Evolutionary conservation across 2,888 invertebrate species (phyloP), one percentile per base, ranked within the genome.

Genomic region (Scaptodrosophila latifasciaeformis): DNA sequence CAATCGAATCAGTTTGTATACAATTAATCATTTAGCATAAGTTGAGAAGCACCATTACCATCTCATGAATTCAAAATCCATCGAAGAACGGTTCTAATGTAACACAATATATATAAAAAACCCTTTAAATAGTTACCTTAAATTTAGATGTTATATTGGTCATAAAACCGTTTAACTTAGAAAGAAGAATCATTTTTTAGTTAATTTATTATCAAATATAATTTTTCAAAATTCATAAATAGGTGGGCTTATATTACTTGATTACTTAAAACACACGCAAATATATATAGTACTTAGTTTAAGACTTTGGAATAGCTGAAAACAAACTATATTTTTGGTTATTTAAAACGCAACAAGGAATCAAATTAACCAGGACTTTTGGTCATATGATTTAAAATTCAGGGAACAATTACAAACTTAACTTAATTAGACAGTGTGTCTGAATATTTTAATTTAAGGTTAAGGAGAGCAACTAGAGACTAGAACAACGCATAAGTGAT

Each of bases 401-500:
- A 37, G 15, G n/a, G n/a, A n/a, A n/a, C n/a, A n/a, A n/a, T n/a
- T n/a, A n/a, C 17, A 37, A 37, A 37, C 37, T 37, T 37, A 37
- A 37, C 17, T 18, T 13, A 37, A 37, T 7, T 7, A 24, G 24
- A 24, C 24, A 24, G 24, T 7, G 35, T 12, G 15, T 37, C 15
- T 37, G 37, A 17, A 17, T 34, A 35, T 13, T 7, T 47, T 12
- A 13, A n/a, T n/a, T n/a, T n/a, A n/a, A n/a, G n/a, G n/a, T n/a
- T n/a, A 21, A 47, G 58, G 56, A 61, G 57, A 59, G 62, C 64
- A 65, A 76, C 56, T 79, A 75, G 63, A 64, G 82, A 84, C 84
- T 82, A 79, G 82, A 83, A 82, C 81, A 82, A 83, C 83, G 74
- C 70, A 66, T 70, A 71, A 79, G 81, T 67, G 58, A 7, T 18